Conservation (phyloP, 2,888 invertebrate genomes). For the Cephalotes varians region DNA sequence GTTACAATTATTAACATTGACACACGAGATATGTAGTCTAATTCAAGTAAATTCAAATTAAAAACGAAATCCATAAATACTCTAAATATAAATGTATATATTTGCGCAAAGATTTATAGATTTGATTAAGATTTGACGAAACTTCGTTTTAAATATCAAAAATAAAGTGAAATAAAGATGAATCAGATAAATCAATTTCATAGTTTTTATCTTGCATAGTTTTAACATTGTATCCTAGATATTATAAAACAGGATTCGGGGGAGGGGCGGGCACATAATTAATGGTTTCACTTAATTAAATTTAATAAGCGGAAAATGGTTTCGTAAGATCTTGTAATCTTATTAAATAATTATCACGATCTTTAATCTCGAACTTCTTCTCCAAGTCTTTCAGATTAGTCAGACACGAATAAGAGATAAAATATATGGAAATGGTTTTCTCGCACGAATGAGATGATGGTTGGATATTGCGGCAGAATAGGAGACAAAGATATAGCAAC, state of each 20-base stretch:
- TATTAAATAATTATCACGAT: not conserved
- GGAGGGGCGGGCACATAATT: conserved; percentile 3
- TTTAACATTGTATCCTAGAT: not conserved
- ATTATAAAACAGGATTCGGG: not conserved
- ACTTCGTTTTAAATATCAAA: not conserved
- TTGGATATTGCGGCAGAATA: conserved; percentile 75
- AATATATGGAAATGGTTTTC: conserved; percentile 37
- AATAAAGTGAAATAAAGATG: not conserved
- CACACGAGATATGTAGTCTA: not conserved
- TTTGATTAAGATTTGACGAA: not conserved
- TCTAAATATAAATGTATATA: not conserved
- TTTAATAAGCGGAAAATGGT: conserved; percentile 8
- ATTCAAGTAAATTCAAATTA: not conserved
- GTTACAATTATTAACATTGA: conserved; percentile 13
- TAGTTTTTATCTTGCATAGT: not conserved
- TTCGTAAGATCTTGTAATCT: not conserved
- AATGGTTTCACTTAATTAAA: not conserved
- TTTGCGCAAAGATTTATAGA: not conserved
- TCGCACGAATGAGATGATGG: conserved; percentile 68
- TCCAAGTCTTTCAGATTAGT: not conserved
- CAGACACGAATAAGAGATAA: conserved; percentile 15
- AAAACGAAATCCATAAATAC: not conserved
- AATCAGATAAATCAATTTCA: not conserved
- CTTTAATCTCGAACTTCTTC: conserved; percentile 1
- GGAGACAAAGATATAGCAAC: conserved; percentile 73